Base-by-base conservation (phyloP, 2,113 vertebrate species). In the Rhodinocichla rosea region DNA sequence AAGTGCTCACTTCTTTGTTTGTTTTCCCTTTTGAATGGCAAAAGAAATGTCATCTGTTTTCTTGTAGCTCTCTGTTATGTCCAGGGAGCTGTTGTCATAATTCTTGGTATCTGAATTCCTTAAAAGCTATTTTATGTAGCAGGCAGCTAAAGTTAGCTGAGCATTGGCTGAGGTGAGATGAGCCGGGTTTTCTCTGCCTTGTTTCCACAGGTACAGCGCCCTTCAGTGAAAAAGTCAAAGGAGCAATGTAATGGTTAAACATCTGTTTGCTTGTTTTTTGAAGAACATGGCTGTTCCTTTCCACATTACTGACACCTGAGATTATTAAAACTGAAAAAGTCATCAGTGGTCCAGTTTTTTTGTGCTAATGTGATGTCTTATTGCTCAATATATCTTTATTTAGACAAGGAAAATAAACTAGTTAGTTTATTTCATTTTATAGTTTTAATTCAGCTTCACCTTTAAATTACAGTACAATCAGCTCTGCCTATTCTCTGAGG, bases 181-280 rank as follows among this genome's bases (percentile, higher is more conserved):
- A 44, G 33, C 16, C n/a, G 21, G 11, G 21, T 70, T 65, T 78
- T 78, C 53, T 63, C 86, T 74, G 33, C 67, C 44, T 18, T 74
- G 45, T 42, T 81, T 87, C 44, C 27, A 18, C 68, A 84, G 59
- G 42, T 87, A 77, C 68, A 44, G 10, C 5, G 5, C 20, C 70
- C 74, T 92, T 96, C 87, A 62, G 22, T 45, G 78, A 90, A 71
- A 63, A 92, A 94, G 96, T 95, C 78, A 68, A 91, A 73, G 56
- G 32, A 83, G 49, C 5, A 3, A 6, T 35, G 47, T 24, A 57
- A 59, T 11, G 35, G 75, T 90, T 89, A 64, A 95, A 76, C 65
- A 59, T 92, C 85, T 87, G 35, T 45, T 83, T 74, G 73, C 60
- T 80, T 83, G 33, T 35, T 37, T 84, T 73, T 85, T 87, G 57